Conservation (phyloP, 2,888 invertebrate species). For the Xestia sexstrigata region DNA sequence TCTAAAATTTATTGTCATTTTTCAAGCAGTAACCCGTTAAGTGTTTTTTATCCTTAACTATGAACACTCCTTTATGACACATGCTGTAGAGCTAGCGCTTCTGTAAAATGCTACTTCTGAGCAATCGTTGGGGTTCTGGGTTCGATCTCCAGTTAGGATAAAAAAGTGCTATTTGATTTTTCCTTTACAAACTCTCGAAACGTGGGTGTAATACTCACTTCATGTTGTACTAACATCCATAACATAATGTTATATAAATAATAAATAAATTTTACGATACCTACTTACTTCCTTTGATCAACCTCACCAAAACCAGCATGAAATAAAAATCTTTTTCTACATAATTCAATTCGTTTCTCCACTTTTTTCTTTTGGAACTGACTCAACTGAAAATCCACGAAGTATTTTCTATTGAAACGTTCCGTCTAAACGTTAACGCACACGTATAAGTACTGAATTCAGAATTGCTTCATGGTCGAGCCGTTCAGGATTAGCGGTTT, state of each 20-base stretch:
- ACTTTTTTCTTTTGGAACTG: slow-evolving; percentile 30
- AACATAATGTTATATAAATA: background rate
- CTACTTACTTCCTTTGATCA: slow-evolving; percentile 15
- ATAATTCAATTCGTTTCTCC: slow-evolving; percentile 30
- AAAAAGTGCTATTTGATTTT: no score
- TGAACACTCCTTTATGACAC: no score
- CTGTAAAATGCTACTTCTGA: no score
- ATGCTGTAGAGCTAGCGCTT: no score
- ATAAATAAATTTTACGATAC: background rate
- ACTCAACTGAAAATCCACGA: slow-evolving; percentile 31
- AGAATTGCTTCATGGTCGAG: background rate
- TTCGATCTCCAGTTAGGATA: no score
- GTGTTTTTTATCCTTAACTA: no score
- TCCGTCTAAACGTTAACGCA: background rate
- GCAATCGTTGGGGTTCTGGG: no score
- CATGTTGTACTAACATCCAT: background rate
- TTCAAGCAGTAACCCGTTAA: no score
- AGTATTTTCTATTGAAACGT: slow-evolving; percentile 42
- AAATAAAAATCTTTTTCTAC: slow-evolving; percentile 1
- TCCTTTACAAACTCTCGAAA: no score
- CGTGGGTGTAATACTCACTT: background rate
- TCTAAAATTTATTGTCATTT: no score
- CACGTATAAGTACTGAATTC: background rate
- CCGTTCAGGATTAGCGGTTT: background rate
- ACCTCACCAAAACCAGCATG: background rate